These are phyloP conservation scores for Diplolepis rosae DNA, from an alignment of 2,888 invertebrate genomes.

Conservation along the genomic window DNA sequence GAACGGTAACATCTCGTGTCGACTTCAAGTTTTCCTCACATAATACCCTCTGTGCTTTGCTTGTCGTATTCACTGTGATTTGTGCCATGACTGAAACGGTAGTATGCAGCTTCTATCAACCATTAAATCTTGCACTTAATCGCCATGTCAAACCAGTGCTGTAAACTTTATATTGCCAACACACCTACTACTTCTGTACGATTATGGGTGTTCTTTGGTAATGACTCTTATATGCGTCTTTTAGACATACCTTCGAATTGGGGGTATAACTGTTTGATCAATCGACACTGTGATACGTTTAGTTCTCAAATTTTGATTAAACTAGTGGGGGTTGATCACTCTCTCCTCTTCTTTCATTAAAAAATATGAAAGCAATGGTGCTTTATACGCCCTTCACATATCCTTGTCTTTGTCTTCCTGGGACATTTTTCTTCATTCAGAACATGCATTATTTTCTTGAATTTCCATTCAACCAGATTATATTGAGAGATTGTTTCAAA, in stretches of 20 bases:
- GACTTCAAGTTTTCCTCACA: neutral
- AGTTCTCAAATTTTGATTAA: too few species aligned
- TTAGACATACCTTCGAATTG: slow-evolving; percentile 25
- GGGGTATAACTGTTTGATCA: neutral
- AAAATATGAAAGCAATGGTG: too few species aligned
- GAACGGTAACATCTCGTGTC: slow-evolving; percentile 32
- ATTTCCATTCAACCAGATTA: too few species aligned
- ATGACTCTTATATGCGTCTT: neutral
- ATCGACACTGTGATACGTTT: too few species aligned
- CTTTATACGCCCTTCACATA: too few species aligned
- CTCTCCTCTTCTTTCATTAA: too few species aligned
- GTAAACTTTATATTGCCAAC: slow-evolving; percentile 67
- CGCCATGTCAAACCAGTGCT: slow-evolving; percentile 70
- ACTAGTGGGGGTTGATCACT: too few species aligned
- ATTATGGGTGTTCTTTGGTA: slow-evolving; percentile 36
- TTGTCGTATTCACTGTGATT: slow-evolving; percentile 51
- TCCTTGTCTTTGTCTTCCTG: too few species aligned
- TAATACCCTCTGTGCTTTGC: slow-evolving; percentile 33
- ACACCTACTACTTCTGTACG: slow-evolving; percentile 55
- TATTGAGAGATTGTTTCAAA: too few species aligned
- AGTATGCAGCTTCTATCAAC: slow-evolving; percentile 56
- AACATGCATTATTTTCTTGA: too few species aligned
- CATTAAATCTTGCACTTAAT: slow-evolving; percentile 72
- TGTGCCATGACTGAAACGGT: slow-evolving; percentile 46
- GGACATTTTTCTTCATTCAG: too few species aligned